phyloP scores from a whole-genome alignment of 2,888 invertebrate species.

The Uloborus plumipes region DNA sequence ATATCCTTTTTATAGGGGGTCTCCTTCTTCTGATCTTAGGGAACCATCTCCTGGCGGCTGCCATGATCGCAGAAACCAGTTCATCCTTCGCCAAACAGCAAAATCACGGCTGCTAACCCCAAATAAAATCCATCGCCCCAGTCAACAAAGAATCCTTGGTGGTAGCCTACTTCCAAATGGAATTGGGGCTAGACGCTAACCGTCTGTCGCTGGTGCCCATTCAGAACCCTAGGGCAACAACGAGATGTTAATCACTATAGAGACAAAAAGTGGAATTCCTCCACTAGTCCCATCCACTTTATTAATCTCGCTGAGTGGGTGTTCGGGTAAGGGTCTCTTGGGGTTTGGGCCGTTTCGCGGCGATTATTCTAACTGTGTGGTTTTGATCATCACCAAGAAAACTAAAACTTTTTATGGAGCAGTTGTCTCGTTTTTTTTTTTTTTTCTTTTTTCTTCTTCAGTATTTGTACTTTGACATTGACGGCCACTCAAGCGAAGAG shows the following conservation, averaged over 20 bases:
- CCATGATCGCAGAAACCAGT: constrained; percentile 21
- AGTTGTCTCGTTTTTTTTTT: constrained; percentile 1
- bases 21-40: constrained; percentile 39
- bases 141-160: constrained; percentile 39
- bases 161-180: no score
- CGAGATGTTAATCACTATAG: constrained; percentile 11
- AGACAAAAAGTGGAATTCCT: neutral
- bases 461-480: constrained; percentile 12
- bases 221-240: neutral
- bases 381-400: neutral
- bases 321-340: neutral
- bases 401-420: neutral
- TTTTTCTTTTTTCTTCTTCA: constrained; percentile 12
- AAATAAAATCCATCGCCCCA: constrained; percentile 26
- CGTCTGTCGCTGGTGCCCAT: no score
- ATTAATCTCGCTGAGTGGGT: constrained; percentile 56
- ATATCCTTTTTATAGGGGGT: constrained; percentile 44
- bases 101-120: neutral
- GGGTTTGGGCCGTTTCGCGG: neutral
- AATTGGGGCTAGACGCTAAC: neutral
- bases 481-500: no score
- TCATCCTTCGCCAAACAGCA: constrained; percentile 1
- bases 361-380: constrained; percentile 4
- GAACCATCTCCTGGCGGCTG: constrained; percentile 47
- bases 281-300: neutral